Percentiles rank a stretch among this genome's conserved stretches.
phyloP scores from a whole-genome alignment of 2,797 vertebrate species.

The Falco naumanni region DNA sequence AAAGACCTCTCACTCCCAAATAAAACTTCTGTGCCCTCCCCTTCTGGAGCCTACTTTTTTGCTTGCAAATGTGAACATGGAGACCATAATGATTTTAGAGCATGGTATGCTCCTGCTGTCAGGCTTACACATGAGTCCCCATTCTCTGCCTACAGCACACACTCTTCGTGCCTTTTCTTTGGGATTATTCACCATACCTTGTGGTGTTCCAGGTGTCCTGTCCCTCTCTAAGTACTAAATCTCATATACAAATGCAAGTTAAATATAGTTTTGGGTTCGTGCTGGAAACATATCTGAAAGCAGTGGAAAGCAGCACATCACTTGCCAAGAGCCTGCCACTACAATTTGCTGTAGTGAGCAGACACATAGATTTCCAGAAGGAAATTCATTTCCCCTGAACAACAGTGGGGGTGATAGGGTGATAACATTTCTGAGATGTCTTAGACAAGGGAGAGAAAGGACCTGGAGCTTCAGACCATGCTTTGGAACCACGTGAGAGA shows the following conservation, averaged over 20 bases:
- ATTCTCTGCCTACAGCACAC: background rate
- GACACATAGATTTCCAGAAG: background rate
- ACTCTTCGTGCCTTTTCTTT: background rate
- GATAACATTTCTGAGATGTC: background rate
- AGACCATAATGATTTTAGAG: background rate
- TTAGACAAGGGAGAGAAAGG: background rate
- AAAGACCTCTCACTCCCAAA: background rate
- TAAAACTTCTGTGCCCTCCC: background rate
- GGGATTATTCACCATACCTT: background rate
- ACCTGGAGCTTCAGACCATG: background rate
- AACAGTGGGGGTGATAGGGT: background rate
- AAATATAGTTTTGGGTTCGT: background rate
- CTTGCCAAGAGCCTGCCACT: background rate
- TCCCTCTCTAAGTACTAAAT: background rate
- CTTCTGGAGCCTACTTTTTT: background rate
- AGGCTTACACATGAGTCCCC: fast-evolving
- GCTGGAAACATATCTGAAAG: background rate
- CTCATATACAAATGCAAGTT: background rate
- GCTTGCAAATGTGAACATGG: background rate
- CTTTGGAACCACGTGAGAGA: background rate
- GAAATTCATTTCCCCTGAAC: background rate
- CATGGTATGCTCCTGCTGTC: background rate
- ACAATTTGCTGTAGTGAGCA: background rate
- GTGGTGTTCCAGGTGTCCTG: background rate
- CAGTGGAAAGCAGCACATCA: background rate